Base-by-base conservation (phyloP, 2,888 invertebrate species). In the Cecidostiba fungosa region DNA sequence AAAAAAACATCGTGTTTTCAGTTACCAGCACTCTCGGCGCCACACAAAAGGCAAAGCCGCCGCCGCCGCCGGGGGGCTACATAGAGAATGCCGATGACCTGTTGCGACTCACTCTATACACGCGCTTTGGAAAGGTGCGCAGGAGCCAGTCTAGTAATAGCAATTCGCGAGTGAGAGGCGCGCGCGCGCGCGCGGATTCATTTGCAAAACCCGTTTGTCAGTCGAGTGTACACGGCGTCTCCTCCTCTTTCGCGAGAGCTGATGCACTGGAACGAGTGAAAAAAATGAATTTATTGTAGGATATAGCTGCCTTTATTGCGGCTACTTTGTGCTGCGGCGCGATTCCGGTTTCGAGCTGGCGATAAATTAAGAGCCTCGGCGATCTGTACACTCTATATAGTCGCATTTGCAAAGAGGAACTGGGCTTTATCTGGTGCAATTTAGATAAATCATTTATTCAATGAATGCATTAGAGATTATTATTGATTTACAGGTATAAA, bases 81-180 rank as follows among this genome's bases (percentile, higher is more conserved):
- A 19, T 6, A 59, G 66, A 47, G 39, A 78, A 66, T 84, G 83
- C 78, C 83, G 83, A 84, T 84, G 83, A 84, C 77, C 83, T 73
- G 83, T 78, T 62, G 83, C 77, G 70, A 78, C 72, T 83, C 23
- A 14, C 8, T 26, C 26, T 8, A n/a, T 36, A 66, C n/a, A 8
- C 26, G 50, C 23, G 39, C 19, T 16, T 26, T 43, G 26, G 62
- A 19, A 47, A 66, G 47, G 16, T 23, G 26, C 59, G 77, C 32
- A 69, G 19, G 69, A 19, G 62, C 29, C 32, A 32, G n/a, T 26
- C n/a, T 14, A 19, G 54, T 76, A 36, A n/a, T 59, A 59, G 54
- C 54, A 16, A 59, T 59, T 59, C 8, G 54, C 54, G 54, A 59
- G 54, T 59, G 74, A 69, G 77, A 82, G 77, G 50, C 36, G 32